These are phyloP conservation scores for Trachelus stipa DNA, from an alignment of 2,888 invertebrate genomes.

Conservation along the genomic window DNA sequence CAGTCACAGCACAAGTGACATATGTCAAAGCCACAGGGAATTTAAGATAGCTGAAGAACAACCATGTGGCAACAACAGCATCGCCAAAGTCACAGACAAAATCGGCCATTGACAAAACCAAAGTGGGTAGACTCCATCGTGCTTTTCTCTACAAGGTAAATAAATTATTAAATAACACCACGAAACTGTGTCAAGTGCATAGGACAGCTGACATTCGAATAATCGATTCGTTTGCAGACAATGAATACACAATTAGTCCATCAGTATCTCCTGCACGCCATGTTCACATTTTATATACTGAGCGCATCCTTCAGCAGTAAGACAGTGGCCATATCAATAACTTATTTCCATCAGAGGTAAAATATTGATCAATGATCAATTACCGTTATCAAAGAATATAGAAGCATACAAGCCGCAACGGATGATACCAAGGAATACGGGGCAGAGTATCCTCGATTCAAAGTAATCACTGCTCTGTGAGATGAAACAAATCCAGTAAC, in stretches of 20 bases:
- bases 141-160: slow-evolving; percentile 38
- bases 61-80: slow-evolving; percentile 42
- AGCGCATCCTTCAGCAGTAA: neutral
- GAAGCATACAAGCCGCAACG: slow-evolving; percentile 42
- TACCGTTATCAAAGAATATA: slow-evolving; percentile 49
- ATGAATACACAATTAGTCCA: neutral
- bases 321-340: neutral
- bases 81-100: slow-evolving; percentile 46
- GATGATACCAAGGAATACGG: slow-evolving; percentile 39
- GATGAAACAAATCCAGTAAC: slow-evolving; percentile 39
- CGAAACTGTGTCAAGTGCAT: neutral
- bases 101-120: slow-evolving; percentile 44
- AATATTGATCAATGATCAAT: slow-evolving; percentile 26
- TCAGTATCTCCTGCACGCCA: neutral
- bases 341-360: neutral
- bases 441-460: slow-evolving; percentile 48
- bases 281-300: neutral
- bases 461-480: slow-evolving; percentile 41
- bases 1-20: slow-evolving; percentile 27
- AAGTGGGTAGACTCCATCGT: slow-evolving; percentile 51
- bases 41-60: slow-evolving; percentile 41
- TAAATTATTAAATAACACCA: neutral
- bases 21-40: slow-evolving; percentile 5
- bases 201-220: neutral
- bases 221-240: neutral